These are phyloP conservation scores for Acronicta psi DNA, from an alignment of 2,888 invertebrate species.

Conservation along the genomic window DNA sequence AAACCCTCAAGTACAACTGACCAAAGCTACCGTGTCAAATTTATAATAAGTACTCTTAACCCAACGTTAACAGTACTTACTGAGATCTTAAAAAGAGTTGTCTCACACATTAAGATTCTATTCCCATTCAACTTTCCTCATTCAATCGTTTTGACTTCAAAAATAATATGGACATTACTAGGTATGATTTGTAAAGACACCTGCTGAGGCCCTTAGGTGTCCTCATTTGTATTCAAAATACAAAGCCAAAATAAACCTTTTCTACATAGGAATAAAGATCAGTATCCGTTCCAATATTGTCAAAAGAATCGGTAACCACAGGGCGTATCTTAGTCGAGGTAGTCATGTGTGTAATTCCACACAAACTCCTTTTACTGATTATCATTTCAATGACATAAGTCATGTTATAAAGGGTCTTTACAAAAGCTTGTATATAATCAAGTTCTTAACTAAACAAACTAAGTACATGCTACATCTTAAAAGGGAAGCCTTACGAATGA, in stretches of 20 bases:
- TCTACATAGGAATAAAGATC: constrained; percentile 14
- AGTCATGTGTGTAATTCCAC: constrained; percentile 84
- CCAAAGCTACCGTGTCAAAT: constrained; percentile 17
- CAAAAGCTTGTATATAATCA: constrained; percentile 65
- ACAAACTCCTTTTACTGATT: constrained; percentile 87
- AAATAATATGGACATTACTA: constrained; percentile 77
- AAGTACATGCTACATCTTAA: constrained; percentile 30
- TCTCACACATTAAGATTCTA: constrained; percentile 44
- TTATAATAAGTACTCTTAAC: constrained; percentile 19
- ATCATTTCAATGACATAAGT: constrained; percentile 88
- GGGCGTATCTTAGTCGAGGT: constrained; percentile 86
- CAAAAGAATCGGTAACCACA: constrained; percentile 78
- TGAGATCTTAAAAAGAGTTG: constrained; percentile 42
- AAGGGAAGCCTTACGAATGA: constrained; percentile 25
- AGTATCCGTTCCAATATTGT: constrained; percentile 30
- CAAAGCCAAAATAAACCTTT: constrained; percentile 57
- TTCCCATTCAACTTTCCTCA: constrained; percentile 47
- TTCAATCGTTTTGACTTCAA: constrained; percentile 64
- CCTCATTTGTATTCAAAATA: constrained; percentile 69
- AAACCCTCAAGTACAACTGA: constrained; percentile 14
- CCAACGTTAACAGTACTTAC: constrained; percentile 9
- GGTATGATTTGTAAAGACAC: constrained; percentile 77
- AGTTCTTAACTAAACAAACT: constrained; percentile 48
- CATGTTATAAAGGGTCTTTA: constrained; percentile 75
- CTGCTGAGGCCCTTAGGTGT: constrained; percentile 85